Conservation (phyloP, 2,888 invertebrate genomes). For the Tachina fera region DNA sequence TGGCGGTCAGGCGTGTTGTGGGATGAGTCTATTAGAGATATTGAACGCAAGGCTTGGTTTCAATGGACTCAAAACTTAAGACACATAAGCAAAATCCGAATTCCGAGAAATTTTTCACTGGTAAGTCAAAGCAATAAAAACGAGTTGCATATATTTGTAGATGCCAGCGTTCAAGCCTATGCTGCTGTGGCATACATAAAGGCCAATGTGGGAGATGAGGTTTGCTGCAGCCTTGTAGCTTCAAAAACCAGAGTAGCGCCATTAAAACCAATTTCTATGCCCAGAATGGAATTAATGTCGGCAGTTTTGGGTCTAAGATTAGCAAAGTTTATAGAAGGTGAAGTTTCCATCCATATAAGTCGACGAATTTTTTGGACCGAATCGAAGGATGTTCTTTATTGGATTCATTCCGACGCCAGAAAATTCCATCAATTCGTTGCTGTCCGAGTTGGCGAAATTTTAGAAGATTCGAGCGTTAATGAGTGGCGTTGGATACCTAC, state of each 20-base stretch:
- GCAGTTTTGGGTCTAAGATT: too few species aligned
- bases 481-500: too few species aligned
- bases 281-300: background rate
- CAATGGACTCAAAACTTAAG: background rate
- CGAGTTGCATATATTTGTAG: background rate
- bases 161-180: background rate
- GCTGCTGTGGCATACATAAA: too few species aligned
- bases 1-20: background rate
- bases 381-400: too few species aligned
- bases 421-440: too few species aligned
- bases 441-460: too few species aligned
- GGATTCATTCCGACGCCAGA: too few species aligned
- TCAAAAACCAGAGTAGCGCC: conserved; percentile 5
- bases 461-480: too few species aligned
- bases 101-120: too few species aligned
- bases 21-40: background rate
- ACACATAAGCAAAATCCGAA: background rate
- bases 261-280: background rate
- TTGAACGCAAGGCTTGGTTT: background rate
- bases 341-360: too few species aligned
- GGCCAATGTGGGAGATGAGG: background rate
- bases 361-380: too few species aligned
- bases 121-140: background rate
- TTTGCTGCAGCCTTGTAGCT: background rate
- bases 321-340: too few species aligned